A percentile compares a stretch with the other conserved stretches of the same genome.
phyloP scores from a whole-genome alignment of 2,797 vertebrate genomes.

The Girardinus metallicus region DNA sequence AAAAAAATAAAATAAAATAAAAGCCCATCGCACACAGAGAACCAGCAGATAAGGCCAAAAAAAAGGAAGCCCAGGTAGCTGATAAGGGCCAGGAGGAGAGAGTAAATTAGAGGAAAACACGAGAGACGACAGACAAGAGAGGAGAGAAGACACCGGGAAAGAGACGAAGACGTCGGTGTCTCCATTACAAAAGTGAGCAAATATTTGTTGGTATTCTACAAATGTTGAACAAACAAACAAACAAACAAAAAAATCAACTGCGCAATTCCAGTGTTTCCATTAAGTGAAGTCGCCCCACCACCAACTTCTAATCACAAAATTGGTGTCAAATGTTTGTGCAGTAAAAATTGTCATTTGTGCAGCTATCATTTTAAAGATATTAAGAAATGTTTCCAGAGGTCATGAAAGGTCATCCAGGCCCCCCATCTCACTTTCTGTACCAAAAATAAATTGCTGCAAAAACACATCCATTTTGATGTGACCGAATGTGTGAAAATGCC shows the following conservation, averaged over 20 bases:
- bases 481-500: neutral
- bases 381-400: no score
- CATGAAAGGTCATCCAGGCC: no score
- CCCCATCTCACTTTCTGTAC: no score
- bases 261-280: no score
- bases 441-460: neutral
- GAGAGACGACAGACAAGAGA: slow-evolving; percentile 23
- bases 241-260: no score
- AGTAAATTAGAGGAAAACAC: slow-evolving; percentile 46
- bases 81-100: slow-evolving; percentile 53
- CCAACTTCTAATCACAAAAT: no score
- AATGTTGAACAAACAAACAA: no score
- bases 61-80: slow-evolving; percentile 35
- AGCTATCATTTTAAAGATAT: no score
- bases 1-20: neutral
- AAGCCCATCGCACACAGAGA: neutral
- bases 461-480: neutral
- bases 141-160: neutral
- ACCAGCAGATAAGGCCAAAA: slow-evolving; percentile 44
- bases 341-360: no score
- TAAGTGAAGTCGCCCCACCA: no score
- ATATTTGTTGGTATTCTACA: no score
- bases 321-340: no score
- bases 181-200: neutral
- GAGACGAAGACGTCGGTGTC: neutral